Base-by-base conservation (phyloP, 2,113 vertebrate species). In the Daphoenositta chrysoptera region DNA sequence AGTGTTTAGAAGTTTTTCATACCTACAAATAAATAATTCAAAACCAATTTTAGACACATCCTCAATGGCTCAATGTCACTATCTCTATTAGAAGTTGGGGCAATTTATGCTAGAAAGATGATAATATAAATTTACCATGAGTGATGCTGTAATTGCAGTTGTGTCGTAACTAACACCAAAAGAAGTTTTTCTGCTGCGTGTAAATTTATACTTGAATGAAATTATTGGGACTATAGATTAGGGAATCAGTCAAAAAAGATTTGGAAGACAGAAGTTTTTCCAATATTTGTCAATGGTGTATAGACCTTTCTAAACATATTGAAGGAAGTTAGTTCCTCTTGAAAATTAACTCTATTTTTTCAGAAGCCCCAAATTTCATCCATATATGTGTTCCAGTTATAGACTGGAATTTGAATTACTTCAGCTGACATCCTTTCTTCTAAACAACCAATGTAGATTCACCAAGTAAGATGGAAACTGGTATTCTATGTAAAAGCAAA, bases 151-250 rank as follows among this genome's bases (percentile, higher is more conserved):
- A 69, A 54, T 13, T 69, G 23, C 42, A 88, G 5, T 39, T 81
- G 18, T 61, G 15, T 39, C 45, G 10, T 15, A 86, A 26, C 13
- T 73, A 65, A 47, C 2, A 40, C 7, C 48, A 63, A 79, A 48
- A 6, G 9, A 30, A 19, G 2, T 4, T 31, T 48, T 73, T 61
- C 71, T 86, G 2, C 22, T 65, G 6, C 1, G 0, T 61, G 20
- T 28, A 54, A 14, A 4, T 89, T 89, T 78, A 56, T 68, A 79
- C 8, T 68, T 89, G 27, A 75, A 2, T 35, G 31, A 20, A 11
- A 54, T 56, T 31, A 60, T 60, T 87, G 60, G 3, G 3, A 47
- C 4, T n/a, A 9, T 15, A 39, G 13, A 51, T 75, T 33, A 60
- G 6, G 16, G 24, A 90, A 76, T 50, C 47, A 39, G 7, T 37